Evolutionary conservation across 1,140 invertebrate genomes (phyloP).

Genomic region (Zaprionus africanus): DNA sequence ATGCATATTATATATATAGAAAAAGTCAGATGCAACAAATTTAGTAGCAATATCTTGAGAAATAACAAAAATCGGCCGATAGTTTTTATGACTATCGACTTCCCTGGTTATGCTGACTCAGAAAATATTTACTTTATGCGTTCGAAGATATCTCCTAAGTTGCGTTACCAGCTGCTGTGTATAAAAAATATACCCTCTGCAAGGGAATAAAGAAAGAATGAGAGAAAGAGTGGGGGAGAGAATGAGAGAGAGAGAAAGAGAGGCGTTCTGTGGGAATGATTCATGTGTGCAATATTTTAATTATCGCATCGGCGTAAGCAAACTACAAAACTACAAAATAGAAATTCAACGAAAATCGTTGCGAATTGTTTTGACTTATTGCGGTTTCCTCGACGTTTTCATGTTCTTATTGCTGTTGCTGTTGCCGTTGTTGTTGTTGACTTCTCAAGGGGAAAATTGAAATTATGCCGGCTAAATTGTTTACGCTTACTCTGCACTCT

Average conservation of each 20-base stretch:
- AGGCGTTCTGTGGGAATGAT: constrained; percentile 35
- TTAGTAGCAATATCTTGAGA: no score
- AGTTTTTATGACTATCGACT: no score
- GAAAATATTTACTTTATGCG: no score
- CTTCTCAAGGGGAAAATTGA: constrained; percentile 40
- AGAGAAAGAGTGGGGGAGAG: constrained; percentile 5
- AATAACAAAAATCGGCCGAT: no score
- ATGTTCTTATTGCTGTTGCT: constrained; percentile 6
- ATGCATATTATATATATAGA: no score
- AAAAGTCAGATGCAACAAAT: no score
- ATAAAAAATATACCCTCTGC: no score
- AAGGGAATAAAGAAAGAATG: not conserved
- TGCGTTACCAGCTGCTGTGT: no score
- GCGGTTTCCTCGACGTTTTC: constrained; percentile 32
- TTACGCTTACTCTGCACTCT: constrained; percentile 29
- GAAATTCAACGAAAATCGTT: constrained; percentile 40
- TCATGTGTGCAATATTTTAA: constrained; percentile 71
- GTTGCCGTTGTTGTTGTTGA: constrained; percentile 14
- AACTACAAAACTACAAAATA: constrained; percentile 42
- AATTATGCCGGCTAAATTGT: constrained; percentile 54
- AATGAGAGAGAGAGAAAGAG: not conserved
- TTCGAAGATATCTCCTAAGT: no score
- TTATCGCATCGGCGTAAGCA: constrained; percentile 61
- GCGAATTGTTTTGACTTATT: constrained; percentile 61
- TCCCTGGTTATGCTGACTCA: no score